These are phyloP conservation scores for Ganaspis brasiliensis DNA, from an alignment of 2,888 invertebrate species.

Conservation along the genomic window DNA sequence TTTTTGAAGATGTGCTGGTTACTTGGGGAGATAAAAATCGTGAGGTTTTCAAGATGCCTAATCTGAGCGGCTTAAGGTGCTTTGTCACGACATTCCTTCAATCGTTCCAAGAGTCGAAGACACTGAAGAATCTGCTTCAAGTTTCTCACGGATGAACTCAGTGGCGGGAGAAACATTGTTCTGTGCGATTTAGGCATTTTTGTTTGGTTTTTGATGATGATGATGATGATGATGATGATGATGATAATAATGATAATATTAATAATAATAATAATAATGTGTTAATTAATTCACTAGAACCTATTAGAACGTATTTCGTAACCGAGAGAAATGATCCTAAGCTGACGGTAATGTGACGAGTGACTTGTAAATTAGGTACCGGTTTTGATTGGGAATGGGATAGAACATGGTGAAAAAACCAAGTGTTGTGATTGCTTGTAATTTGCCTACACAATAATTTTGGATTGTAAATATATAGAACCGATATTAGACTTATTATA, in stretches of 20 bases:
- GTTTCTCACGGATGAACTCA: slow-evolving; percentile 34
- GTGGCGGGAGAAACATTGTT: not conserved
- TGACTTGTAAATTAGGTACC: slow-evolving; percentile 66
- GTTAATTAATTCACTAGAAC: slow-evolving; percentile 49
- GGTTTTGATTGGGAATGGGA: not conserved
- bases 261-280: too few relatives aligned
- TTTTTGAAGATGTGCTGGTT: not conserved
- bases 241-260: too few relatives aligned
- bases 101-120: slow-evolving; percentile 26
- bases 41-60: slow-evolving; percentile 23
- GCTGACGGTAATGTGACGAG: slow-evolving; percentile 71
- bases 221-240: too few relatives aligned
- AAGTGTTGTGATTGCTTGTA: too few relatives aligned
- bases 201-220: slow-evolving; percentile 42
- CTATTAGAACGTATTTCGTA: slow-evolving; percentile 56
- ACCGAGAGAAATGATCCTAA: slow-evolving; percentile 65
- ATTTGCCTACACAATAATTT: too few relatives aligned
- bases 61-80: slow-evolving; percentile 25
- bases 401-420: not conserved
- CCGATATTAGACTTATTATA: too few relatives aligned
- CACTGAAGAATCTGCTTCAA: slow-evolving; percentile 18
- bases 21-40: slow-evolving; percentile 16
- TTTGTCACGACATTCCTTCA: slow-evolving; percentile 36
- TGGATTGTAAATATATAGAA: too few relatives aligned
- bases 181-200: not conserved